A percentile compares a stretch with the other conserved stretches of the same genome.
Conservation (phyloP, 2,113 vertebrate genomes). For the Erythrolamprus reginae region DNA sequence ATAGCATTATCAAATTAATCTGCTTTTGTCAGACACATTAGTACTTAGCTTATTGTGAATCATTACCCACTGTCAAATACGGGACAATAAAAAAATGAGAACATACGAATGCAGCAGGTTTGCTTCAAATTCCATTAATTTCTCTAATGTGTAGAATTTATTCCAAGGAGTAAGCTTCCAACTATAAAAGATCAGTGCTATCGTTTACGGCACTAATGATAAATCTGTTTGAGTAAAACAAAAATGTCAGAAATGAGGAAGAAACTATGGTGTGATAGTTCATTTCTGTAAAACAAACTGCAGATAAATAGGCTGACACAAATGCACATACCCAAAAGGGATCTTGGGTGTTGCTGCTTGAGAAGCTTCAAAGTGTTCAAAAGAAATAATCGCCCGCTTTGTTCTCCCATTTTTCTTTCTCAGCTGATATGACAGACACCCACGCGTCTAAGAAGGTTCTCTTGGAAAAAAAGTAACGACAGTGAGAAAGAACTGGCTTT, state of each 20-base stretch:
- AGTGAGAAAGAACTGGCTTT: not conserved
- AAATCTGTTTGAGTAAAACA: not conserved
- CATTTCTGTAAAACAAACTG: slow-evolving; percentile 20
- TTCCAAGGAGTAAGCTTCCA: not conserved
- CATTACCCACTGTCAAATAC: slow-evolving; percentile 11
- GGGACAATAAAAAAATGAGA: slow-evolving; percentile 4
- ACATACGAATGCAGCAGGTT: slow-evolving; percentile 6
- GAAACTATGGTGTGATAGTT: not conserved
- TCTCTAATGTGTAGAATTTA: slow-evolving; percentile 8
- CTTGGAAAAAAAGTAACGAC: not conserved
- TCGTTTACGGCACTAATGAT: not conserved
- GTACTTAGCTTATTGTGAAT: slow-evolving; percentile 8
- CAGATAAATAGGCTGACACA: not conserved
- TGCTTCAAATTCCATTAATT: slow-evolving; percentile 2
- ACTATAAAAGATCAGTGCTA: not conserved
- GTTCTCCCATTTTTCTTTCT: slow-evolving; percentile 18
- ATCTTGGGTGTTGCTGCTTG: not conserved
- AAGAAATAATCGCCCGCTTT: slow-evolving; percentile 30
- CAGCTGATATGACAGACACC: not conserved
- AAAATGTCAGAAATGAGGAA: slow-evolving; percentile 1
- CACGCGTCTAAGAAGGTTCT: not conserved
- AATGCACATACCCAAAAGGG: not conserved
- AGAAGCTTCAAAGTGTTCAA: slow-evolving; percentile 15
- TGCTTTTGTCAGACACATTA: slow-evolving; percentile 11
- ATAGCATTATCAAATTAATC: slow-evolving; percentile 27